Evolutionary conservation across 2,888 invertebrate species (phyloP).

Genomic region (Pandemis cinnamomeana): DNA sequence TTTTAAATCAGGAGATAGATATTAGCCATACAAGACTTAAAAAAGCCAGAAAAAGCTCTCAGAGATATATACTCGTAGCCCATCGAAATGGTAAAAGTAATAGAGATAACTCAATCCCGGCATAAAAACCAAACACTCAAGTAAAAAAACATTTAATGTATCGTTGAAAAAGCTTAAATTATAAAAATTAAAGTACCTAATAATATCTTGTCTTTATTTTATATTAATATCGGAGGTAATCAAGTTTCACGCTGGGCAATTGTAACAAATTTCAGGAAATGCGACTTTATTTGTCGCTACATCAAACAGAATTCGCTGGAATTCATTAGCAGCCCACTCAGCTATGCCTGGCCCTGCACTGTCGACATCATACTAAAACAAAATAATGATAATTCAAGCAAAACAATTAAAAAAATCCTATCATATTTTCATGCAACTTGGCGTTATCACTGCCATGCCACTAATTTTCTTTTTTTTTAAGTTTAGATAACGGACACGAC

Average conservation of each 20-base stretch:
- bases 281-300: slow-evolving; percentile 53
- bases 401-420: not conserved
- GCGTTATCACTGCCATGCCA: not conserved
- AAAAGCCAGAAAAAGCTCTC: too few species aligned
- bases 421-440: slow-evolving; percentile 4
- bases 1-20: too few species aligned
- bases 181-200: too few species aligned
- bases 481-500: not conserved
- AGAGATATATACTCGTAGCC: too few species aligned
- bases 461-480: not conserved
- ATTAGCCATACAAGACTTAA: too few species aligned
- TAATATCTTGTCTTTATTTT: too few species aligned
- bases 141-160: too few species aligned
- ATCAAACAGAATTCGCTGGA: slow-evolving; percentile 57
- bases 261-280: slow-evolving; percentile 68
- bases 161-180: too few species aligned
- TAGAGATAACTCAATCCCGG: too few species aligned
- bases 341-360: slow-evolving; percentile 51
- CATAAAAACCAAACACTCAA: too few species aligned
- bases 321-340: slow-evolving; percentile 58
- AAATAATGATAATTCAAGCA: slow-evolving; percentile 45
- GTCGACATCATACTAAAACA: slow-evolving; percentile 57
- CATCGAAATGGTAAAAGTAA: too few species aligned
- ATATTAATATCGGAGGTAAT: too few species aligned
- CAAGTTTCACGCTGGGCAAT: slow-evolving; percentile 52